Percentiles rank a stretch among this genome's conserved stretches.
Evolutionary conservation across 2,797 vertebrate species (phyloP).

Genomic region (Echiichthys vipera): DNA sequence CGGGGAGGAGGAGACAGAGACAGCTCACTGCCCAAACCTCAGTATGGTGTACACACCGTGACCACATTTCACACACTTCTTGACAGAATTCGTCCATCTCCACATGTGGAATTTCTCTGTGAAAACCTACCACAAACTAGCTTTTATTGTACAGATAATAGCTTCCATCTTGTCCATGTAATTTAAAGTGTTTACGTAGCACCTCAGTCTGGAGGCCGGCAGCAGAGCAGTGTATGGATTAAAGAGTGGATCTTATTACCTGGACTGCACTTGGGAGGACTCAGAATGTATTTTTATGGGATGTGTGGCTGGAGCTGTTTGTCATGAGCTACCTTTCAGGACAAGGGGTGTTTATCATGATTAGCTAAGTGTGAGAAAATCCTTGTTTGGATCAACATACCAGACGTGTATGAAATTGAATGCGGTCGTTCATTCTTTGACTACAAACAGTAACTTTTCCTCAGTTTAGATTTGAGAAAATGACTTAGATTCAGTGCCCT

Average conservation of each 20-base stretch:
- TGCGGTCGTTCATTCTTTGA: constrained; percentile 14
- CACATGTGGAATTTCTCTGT: constrained; percentile 42
- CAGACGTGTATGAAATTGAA: constrained; percentile 16
- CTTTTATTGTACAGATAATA: constrained; percentile 59
- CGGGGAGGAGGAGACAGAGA: constrained; percentile 55
- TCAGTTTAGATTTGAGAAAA: constrained; percentile 31
- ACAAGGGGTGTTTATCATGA: constrained; percentile 37
- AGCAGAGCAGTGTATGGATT: constrained; percentile 64
- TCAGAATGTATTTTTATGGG: constrained; percentile 45
- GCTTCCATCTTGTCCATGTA: constrained; percentile 58
- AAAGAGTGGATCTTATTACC: constrained; percentile 59
- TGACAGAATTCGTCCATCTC: constrained; percentile 50
- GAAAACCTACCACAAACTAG: constrained; percentile 43
- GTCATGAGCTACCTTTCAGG: constrained; percentile 67
- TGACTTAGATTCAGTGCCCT: constrained; percentile 23
- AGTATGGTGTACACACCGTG: constrained; percentile 35
- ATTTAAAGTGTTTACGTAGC: constrained; percentile 70
- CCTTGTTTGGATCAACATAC: constrained; percentile 26
- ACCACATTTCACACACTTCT: constrained; percentile 38
- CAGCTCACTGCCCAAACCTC: constrained; percentile 67
- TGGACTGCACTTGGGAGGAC: constrained; percentile 54
- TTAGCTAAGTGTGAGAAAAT: constrained; percentile 19
- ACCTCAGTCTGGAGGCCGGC: constrained; percentile 57
- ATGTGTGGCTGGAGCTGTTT: constrained; percentile 42
- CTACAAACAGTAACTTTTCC: constrained; percentile 7